Conservation (phyloP, 2,888 invertebrate species). For the Neoascia interrupta region DNA sequence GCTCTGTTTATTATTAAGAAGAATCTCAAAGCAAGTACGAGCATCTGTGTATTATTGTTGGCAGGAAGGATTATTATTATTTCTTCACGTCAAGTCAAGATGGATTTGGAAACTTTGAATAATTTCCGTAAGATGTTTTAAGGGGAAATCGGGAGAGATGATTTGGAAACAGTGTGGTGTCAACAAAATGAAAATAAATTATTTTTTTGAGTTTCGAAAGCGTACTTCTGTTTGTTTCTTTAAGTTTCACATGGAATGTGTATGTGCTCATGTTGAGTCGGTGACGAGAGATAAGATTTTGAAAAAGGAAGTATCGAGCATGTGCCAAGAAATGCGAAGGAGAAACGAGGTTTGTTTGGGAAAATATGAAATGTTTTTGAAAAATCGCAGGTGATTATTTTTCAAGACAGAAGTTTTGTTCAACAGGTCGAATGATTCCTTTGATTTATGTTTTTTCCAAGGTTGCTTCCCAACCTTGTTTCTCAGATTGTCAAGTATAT, state of each 20-base stretch:
- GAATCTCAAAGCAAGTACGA: conserved; percentile 18
- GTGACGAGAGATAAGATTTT: neutral
- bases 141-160: neutral
- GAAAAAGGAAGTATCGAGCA: neutral
- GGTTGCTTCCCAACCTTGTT: no score
- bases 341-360: no score
- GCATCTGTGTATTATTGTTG: conserved; percentile 36
- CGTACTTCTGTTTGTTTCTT: neutral
- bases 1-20: neutral
- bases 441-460: no score
- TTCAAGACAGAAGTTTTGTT: no score
- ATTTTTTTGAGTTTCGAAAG: neutral
- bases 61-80: conserved; percentile 13
- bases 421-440: no score
- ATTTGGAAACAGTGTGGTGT: conserved; percentile 9
- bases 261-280: neutral
- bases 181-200: conserved; percentile 16
- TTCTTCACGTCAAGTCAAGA: conserved; percentile 15
- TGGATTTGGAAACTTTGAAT: neutral
- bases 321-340: no score
- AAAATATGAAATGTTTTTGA: no score
- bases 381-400: no score
- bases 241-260: neutral
- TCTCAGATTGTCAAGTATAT: no score
- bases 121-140: conserved; percentile 9